These are phyloP conservation scores for Haliclona indistincta DNA, from an alignment of 37 sponge, comb jelly and placozoan genomes.

Conservation along the genomic window DNA sequence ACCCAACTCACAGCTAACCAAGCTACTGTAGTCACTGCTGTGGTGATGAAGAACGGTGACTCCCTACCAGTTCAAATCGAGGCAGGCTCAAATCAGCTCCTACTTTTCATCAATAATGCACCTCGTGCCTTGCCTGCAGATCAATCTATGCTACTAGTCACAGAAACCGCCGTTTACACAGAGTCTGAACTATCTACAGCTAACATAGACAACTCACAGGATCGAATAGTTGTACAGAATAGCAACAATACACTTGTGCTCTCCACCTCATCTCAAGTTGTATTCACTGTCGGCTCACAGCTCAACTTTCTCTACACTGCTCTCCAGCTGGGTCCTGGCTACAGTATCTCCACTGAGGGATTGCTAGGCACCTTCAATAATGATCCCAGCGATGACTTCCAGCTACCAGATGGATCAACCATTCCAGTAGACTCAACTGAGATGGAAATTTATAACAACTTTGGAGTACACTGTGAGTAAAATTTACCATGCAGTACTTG, in stretches of 20 bases:
- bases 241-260: conserved; percentile 11
- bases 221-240: background rate
- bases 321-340: conserved; percentile 2
- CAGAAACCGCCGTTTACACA: background rate
- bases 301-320: background rate
- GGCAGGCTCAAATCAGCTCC: background rate
- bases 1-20: background rate
- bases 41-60: conserved; percentile 28
- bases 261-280: conserved; percentile 18
- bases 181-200: background rate
- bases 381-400: conserved; percentile 44
- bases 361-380: conserved; percentile 58
- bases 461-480: conserved; percentile 62
- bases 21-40: conserved; percentile 38
- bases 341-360: conserved; percentile 32
- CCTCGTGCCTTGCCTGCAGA: background rate
- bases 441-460: conserved; percentile 40
- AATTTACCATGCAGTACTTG: no score
- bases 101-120: conserved; percentile 8
- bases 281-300: conserved; percentile 16
- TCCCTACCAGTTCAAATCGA: conserved; percentile 11
- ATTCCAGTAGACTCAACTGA: conserved; percentile 24
- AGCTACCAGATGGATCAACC: conserved; percentile 27
- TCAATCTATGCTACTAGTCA: background rate
- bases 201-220: background rate